phyloP scores from a whole-genome alignment of 2,113 vertebrate genomes.

The Carassius auratus region DNA sequence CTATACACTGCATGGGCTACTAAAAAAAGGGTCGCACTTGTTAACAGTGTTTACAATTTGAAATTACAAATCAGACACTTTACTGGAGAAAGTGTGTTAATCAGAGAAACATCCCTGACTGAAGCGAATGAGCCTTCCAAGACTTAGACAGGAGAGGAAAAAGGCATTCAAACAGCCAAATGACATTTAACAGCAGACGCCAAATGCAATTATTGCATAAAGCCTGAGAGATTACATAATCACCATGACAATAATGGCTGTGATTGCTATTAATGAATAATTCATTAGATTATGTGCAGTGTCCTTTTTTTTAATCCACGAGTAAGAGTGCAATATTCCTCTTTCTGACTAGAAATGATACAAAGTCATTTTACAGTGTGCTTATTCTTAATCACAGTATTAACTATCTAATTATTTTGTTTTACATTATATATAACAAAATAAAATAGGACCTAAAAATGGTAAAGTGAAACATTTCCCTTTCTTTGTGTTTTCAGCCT shows the following conservation, averaged over 20 bases:
- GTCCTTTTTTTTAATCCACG: neutral
- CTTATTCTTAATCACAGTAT: neutral
- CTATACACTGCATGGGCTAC: neutral
- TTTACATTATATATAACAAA: neutral
- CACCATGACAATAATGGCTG: constrained; percentile 27
- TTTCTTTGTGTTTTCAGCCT: neutral
- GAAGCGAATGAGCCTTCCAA: neutral
- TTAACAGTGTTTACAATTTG: neutral
- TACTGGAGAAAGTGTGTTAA: neutral
- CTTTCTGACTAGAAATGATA: too few species aligned
- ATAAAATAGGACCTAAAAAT: neutral
- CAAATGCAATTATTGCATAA: constrained; percentile 10
- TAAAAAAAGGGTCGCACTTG: neutral
- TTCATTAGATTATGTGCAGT: constrained; percentile 1
- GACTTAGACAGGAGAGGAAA: neutral
- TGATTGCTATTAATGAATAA: constrained; percentile 33
- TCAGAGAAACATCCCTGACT: neutral
- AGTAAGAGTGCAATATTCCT: neutral
- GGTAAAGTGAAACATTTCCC: neutral
- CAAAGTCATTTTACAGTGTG: neutral
- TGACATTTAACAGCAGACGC: constrained; percentile 9
- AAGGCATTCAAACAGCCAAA: neutral
- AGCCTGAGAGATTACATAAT: constrained; percentile 29
- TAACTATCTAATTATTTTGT: neutral
- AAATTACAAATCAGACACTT: neutral